Percentiles rank a stretch among this genome's conserved stretches.
These are phyloP conservation scores for Clarias pachynema DNA, from an alignment of 2,797 vertebrate species.

Conservation along the genomic window DNA sequence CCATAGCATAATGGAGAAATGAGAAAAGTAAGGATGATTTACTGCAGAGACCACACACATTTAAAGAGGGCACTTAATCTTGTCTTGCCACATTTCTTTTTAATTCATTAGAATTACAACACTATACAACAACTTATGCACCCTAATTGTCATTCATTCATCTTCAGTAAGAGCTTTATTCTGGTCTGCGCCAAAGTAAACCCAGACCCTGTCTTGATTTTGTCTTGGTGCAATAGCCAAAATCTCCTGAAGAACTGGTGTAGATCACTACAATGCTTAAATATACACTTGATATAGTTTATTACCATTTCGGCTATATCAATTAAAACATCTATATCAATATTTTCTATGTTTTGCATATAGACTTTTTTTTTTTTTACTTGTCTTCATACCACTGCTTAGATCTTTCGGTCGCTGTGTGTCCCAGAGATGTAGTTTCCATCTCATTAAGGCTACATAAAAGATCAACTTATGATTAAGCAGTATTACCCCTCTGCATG, in stretches of 20 bases:
- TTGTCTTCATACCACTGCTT: neutral
- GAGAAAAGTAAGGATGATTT: neutral
- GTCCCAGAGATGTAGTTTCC: neutral
- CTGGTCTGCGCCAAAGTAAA: no score
- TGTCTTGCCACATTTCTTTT: neutral
- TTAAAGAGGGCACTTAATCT: neutral
- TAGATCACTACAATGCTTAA: neutral
- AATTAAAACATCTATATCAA: no score
- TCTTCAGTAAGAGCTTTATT: neutral
- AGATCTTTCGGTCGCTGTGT: neutral
- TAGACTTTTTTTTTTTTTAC: neutral
- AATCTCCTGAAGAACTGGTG: neutral
- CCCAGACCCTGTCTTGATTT: neutral
- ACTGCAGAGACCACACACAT: neutral
- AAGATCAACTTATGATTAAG: slow-evolving; percentile 54
- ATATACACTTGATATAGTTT: neutral
- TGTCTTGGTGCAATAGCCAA: neutral
- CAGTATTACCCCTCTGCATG: slow-evolving; percentile 58
- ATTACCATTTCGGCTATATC: neutral
- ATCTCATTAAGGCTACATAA: neutral
- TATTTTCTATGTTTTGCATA: neutral
- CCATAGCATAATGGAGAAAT: neutral
- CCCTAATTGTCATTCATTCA: slow-evolving; percentile 1
- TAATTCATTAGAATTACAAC: neutral
- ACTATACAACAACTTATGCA: neutral